Percentiles rank a stretch among this genome's conserved stretches.
Evolutionary conservation across 2,113 vertebrate genomes (phyloP).

Genomic region (Anser cygnoides): DNA sequence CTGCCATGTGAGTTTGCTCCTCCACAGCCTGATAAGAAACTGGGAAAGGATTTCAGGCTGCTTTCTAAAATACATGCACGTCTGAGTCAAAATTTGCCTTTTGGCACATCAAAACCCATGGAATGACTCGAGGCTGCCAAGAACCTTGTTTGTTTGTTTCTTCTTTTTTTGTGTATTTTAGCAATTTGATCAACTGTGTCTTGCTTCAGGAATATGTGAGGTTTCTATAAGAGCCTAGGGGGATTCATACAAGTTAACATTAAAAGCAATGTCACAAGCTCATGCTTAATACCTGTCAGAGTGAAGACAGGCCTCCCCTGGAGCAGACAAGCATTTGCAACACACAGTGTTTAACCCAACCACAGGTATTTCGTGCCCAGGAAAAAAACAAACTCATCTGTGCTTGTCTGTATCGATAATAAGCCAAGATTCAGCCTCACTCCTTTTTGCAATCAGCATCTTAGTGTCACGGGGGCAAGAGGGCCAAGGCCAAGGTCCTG

Average conservation of each 20-base stretch:
- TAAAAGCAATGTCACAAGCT: background rate
- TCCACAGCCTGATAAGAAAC: background rate
- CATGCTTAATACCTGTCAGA: rapidly evolving
- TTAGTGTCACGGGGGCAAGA: background rate
- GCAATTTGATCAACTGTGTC: background rate
- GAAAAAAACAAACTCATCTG: background rate
- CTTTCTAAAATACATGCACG: background rate
- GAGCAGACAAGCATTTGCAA: background rate
- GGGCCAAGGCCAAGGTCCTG: background rate
- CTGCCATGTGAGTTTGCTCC: background rate
- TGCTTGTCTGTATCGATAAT: background rate
- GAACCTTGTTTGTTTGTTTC: background rate
- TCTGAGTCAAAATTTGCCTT: background rate
- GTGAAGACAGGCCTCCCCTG: background rate
- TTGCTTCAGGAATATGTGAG: background rate
- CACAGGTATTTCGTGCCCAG: background rate
- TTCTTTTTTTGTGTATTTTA: background rate
- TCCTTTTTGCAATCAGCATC: background rate
- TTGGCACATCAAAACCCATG: background rate
- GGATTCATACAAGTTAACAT: background rate
- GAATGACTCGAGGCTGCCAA: background rate
- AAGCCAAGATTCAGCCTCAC: background rate
- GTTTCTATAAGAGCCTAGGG: background rate
- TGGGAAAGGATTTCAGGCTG: background rate
- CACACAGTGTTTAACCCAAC: background rate